Evolutionary conservation across 2,888 invertebrate genomes (phyloP), one percentile per base, ranked within the genome.

Genomic region (Heliothis peltigera): DNA sequence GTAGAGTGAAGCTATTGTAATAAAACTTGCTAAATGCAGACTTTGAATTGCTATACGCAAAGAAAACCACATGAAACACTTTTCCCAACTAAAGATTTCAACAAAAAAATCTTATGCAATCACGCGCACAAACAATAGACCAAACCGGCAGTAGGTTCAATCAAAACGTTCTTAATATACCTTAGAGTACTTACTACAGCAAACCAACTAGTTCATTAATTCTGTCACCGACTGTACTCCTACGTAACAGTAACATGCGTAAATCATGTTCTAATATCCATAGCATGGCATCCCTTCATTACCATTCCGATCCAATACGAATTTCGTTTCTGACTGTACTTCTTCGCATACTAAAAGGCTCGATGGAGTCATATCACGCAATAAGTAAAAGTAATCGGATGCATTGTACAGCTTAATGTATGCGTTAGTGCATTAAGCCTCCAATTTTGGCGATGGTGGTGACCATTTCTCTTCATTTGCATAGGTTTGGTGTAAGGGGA

Each of bases 281-380:
- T 70, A 75, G 66, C 60, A 64, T 67, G 49, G 35, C 35, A 43
- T 63, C 62, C 51, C 47, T 51, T 57, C 48, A 42, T 81, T 67
- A 21, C n/a, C 44, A 84, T 79, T 71, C 85, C 2, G 28, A 54
- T n/a, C 76, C 76, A 82, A 22, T 19, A 64, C 42, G 68, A 85
- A 87, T 90, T 91, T 89, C 90, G 87, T 82, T 88, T 86, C 70
- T 75, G 74, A 54, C 44, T 58, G 54, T 57, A 72, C 69, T 62
- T 17, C 15, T n/a, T 49, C 28, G 85, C 84, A 88, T 86, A 75
- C 62, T 77, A 84, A 86, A 61, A 75, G 64, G 48, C 17, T n/a
- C 64, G 81, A 81, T 87, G 90, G 80, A 89, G 85, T 90, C 89
- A 89, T 80, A 76, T 59, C 86, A 89, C 89, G 91, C 68, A 80